These are phyloP conservation scores for Cydia fagiglandana DNA, from an alignment of 1,140 invertebrate species.

Conservation along the genomic window DNA sequence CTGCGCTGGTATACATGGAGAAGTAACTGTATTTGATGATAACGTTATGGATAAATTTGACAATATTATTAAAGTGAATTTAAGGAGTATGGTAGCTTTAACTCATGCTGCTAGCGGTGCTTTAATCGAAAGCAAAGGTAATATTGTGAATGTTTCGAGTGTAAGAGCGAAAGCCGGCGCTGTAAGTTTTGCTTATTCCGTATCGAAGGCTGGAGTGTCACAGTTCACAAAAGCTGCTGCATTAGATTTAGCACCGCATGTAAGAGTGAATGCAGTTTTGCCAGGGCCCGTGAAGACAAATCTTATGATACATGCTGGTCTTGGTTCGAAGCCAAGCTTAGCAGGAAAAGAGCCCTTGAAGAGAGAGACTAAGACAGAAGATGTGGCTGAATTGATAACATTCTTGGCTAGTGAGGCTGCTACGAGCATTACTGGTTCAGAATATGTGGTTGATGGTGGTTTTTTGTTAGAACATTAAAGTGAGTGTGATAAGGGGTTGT, in stretches of 20 bases:
- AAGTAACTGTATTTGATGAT: constrained; percentile 80
- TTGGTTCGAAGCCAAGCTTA: constrained; percentile 45
- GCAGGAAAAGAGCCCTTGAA: constrained; percentile 47
- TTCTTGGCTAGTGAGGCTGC: constrained; percentile 58
- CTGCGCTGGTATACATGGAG: constrained; percentile 85
- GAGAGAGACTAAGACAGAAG: constrained; percentile 48
- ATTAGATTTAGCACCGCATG: constrained; percentile 83
- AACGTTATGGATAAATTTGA: constrained; percentile 83
- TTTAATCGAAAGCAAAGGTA: constrained; percentile 85
- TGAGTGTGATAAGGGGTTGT: background rate
- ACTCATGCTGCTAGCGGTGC: constrained; percentile 87
- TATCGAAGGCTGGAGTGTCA: constrained; percentile 90
- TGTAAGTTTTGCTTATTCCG: constrained; percentile 84
- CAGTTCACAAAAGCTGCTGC: constrained; percentile 87
- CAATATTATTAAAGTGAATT: constrained; percentile 85
- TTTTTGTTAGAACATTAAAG: constrained; percentile 6
- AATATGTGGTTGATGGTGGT: background rate
- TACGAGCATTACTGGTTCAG: background rate
- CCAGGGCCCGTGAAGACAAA: constrained; percentile 87
- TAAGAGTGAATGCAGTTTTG: constrained; percentile 89
- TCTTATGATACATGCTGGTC: constrained; percentile 80
- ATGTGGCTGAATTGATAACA: constrained; percentile 56
- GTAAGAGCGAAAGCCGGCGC: constrained; percentile 83
- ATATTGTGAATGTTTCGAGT: constrained; percentile 90
- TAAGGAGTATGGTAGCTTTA: constrained; percentile 85